Percentiles rank a stretch among this genome's conserved stretches.
phyloP scores from a whole-genome alignment of 2,888 invertebrate genomes.

The Hyalella azteca region DNA sequence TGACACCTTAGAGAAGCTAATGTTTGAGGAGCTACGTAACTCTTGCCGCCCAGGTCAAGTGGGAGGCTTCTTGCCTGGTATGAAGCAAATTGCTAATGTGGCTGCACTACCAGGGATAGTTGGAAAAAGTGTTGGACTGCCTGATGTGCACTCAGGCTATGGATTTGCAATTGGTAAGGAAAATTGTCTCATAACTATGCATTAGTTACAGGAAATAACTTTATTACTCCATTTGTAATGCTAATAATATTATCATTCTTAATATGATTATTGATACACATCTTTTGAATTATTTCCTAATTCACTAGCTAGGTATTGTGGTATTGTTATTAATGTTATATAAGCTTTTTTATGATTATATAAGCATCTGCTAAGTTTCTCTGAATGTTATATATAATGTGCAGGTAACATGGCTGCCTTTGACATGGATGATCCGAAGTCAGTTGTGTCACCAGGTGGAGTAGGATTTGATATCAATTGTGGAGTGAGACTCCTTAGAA shows the following conservation, averaged over 20 bases:
- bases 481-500: conserved; percentile 92
- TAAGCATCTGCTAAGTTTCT: not conserved
- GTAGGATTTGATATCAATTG: conserved; percentile 99
- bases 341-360: not conserved
- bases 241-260: not conserved
- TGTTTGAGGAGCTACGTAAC: conserved; percentile 95
- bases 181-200: not conserved
- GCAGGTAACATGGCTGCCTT: conserved; percentile 98
- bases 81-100: conserved; percentile 99
- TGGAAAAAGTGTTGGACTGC: conserved; percentile 83
- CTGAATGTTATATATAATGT: no score
- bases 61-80: conserved; percentile 97
- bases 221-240: not conserved
- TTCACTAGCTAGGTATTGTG: not conserved
- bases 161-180: conserved; percentile 93
- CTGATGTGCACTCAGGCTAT: conserved; percentile 98
- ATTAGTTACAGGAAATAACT: no score
- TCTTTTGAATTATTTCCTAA: not conserved
- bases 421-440: conserved; percentile 73
- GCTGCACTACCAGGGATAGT: conserved; percentile 87
- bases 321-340: not conserved
- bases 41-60: conserved; percentile 86
- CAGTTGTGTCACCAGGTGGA: conserved; percentile 96
- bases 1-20: conserved; percentile 84
- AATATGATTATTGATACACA: not conserved